Conservation (phyloP, 1,140 invertebrate species). For the Cotesia typhae region DNA sequence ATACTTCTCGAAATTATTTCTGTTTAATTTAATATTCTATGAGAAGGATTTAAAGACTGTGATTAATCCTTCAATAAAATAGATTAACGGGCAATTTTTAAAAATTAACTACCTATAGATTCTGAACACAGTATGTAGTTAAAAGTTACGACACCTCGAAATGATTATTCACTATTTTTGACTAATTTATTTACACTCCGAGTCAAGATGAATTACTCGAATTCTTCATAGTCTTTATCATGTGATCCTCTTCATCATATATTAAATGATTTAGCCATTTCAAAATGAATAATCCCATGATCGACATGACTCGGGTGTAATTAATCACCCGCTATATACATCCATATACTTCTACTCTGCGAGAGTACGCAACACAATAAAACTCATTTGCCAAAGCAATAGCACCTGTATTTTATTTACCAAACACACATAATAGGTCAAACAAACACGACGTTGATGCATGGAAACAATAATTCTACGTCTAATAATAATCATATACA, state of each 20-base stretch:
- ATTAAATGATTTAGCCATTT: slow-evolving; percentile 16
- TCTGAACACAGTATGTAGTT: too few species aligned
- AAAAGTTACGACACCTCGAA: too few species aligned
- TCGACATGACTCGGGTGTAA: slow-evolving; percentile 14
- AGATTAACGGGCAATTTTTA: too few species aligned
- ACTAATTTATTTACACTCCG: background rate
- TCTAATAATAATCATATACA: slow-evolving; percentile 28
- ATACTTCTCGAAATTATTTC: too few species aligned
- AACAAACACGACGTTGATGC: slow-evolving; percentile 44
- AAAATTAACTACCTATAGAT: too few species aligned
- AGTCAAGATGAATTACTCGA: background rate
- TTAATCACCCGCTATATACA: slow-evolving; percentile 8
- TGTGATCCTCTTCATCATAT: background rate
- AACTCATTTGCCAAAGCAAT: slow-evolving; percentile 2
- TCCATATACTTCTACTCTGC: background rate
- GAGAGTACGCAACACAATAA: background rate
- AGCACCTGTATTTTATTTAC: slow-evolving; percentile 14
- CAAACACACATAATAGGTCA: slow-evolving; percentile 6
- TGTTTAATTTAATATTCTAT: too few species aligned
- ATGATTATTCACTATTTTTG: too few species aligned
- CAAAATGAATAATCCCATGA: slow-evolving; percentile 20
- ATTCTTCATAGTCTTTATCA: slow-evolving; percentile 10
- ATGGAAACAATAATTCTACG: slow-evolving; percentile 49
- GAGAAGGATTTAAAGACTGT: too few species aligned
- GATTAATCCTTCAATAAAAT: too few species aligned